Base-by-base conservation (phyloP, 2,888 invertebrate genomes). In the Desoria tigrina region DNA sequence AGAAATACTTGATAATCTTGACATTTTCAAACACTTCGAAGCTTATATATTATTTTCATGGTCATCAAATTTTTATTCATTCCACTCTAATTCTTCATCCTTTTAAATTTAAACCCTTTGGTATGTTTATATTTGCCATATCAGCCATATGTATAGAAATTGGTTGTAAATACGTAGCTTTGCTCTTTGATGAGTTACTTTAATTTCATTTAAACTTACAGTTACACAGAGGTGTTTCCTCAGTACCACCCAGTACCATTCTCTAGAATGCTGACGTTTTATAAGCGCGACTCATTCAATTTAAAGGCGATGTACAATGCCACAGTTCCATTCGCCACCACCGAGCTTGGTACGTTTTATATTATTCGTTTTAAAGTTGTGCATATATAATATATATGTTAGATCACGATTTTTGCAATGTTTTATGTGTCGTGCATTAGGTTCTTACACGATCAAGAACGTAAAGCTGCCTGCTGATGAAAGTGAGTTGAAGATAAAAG, bases 211-310 rank as follows among this genome's bases (percentile, higher is more conserved):
- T n/a, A n/a, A n/a, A n/a, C n/a, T n/a, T n/a, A n/a, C n/a, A n/a
- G 66, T 18, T 91, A 92, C 77, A 88, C 92, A 84, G 95, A 95
- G 83, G 92, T 94, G 32, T 99, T 97, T 81, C 89, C 90, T 0
- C 84, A 87, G 61, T 92, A 92, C 82, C 96, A 98, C 81, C 83
- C 88, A 6, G 88, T 94, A 61, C 99, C 99, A 16, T 95, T 92
- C 81, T 91, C 94, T 16, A 95, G 95, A 80, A 87, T 96, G 86
- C 82, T 99, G 73, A 94, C 97, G 0, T 90, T 99, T 81, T 92
- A 90, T 81, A 87, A 94, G 74, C 89, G 88, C 77, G 92, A 90
- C 77, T 90, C 94, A 3, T 97, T 99, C 81, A 84, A 86, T 70
- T 85, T 99, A 75, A 88, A 88, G 69, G 94, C 95, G 6, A 87